Evolutionary conservation across 2,113 vertebrate genomes (phyloP).

Genomic region (Corythoichthys intestinalis): DNA sequence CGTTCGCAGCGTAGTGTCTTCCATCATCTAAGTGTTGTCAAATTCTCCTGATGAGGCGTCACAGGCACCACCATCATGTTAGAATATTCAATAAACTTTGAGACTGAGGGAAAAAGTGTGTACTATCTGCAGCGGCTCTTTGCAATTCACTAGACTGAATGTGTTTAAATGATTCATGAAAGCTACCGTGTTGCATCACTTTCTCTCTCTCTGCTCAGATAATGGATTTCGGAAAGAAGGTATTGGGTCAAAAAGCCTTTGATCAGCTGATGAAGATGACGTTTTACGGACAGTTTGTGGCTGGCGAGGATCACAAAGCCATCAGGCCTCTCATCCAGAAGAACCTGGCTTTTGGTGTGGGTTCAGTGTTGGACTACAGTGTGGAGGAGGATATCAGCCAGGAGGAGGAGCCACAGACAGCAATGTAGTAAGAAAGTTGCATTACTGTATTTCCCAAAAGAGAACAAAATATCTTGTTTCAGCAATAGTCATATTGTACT

Average conservation of each 20-base stretch:
- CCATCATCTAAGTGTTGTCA: constrained; percentile 3
- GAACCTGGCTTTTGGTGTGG: constrained; percentile 81
- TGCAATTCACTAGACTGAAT: background rate
- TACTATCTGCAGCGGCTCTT: background rate
- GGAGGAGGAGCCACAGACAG: constrained; percentile 62
- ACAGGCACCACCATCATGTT: background rate
- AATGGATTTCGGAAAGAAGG: constrained; percentile 66
- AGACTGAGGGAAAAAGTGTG: background rate
- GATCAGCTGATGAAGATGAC: constrained; percentile 87
- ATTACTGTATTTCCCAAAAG: background rate
- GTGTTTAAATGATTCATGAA: background rate
- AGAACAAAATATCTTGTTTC: background rate
- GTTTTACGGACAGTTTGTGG: constrained; percentile 93
- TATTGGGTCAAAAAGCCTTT: constrained; percentile 80
- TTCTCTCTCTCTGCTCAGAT: constrained; percentile 62
- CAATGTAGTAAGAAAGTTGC: constrained; percentile 69
- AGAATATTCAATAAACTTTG: background rate
- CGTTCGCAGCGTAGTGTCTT: background rate
- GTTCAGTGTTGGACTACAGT: constrained; percentile 85
- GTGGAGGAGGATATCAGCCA: constrained; percentile 83
- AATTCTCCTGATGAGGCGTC: background rate
- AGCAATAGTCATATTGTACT: background rate
- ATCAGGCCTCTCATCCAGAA: constrained; percentile 81
- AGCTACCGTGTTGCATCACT: background rate
- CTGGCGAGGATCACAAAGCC: constrained; percentile 83